A percentile compares a stretch with the other conserved stretches of the same genome.
phyloP scores from a whole-genome alignment of 1,140 invertebrate genomes.

The Marisa cornuarietis region DNA sequence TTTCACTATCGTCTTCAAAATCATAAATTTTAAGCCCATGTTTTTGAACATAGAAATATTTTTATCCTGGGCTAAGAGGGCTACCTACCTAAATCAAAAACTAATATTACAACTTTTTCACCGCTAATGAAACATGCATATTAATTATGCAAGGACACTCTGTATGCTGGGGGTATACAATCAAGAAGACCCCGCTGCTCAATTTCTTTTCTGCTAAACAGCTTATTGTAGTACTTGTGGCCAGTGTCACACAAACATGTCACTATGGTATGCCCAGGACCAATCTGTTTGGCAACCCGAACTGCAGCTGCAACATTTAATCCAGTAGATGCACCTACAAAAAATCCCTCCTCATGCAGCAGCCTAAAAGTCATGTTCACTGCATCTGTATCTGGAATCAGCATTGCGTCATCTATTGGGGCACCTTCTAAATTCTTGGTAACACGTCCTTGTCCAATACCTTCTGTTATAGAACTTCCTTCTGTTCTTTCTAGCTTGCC shows the following conservation, averaged over 20 bases:
- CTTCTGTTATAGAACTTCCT: constrained; percentile 64
- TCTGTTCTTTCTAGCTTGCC: constrained; percentile 63
- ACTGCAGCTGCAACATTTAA: constrained; percentile 64
- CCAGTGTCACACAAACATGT: constrained; percentile 66
- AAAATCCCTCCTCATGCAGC: constrained; percentile 65
- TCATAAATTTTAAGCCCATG: too few species aligned
- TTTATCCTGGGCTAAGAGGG: too few species aligned
- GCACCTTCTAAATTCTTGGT: constrained; percentile 64
- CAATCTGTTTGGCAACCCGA: constrained; percentile 58
- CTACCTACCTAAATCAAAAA: too few species aligned
- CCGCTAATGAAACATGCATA: not conserved
- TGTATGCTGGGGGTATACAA: constrained; percentile 49
- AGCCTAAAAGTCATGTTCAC: constrained; percentile 64
- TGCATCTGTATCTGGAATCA: constrained; percentile 58
- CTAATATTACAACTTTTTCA: too few species aligned
- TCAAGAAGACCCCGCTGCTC: constrained; percentile 53
- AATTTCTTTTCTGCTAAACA: constrained; percentile 57
- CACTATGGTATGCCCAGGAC: constrained; percentile 64
- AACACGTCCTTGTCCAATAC: constrained; percentile 65
- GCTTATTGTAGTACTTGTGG: constrained; percentile 53
- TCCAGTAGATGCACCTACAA: constrained; percentile 65
- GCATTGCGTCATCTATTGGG: constrained; percentile 62
- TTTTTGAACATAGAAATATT: too few species aligned
- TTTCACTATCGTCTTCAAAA: too few species aligned
- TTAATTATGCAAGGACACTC: constrained; percentile 48